Percentiles rank a stretch among this genome's conserved stretches.
Evolutionary conservation across 1,140 invertebrate species (phyloP).

Genomic region (Leucophenga varia): DNA sequence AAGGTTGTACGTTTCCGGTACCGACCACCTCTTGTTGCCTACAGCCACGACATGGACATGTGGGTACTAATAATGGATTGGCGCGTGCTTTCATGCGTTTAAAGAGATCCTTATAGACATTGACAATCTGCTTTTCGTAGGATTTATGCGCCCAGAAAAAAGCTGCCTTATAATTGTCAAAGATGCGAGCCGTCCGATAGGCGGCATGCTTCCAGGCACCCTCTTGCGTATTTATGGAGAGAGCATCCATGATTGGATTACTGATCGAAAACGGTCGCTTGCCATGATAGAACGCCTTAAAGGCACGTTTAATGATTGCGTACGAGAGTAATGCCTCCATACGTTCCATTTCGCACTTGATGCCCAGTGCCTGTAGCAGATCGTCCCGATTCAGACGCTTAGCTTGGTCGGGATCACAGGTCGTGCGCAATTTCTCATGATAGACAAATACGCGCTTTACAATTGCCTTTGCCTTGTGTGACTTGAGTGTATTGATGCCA

Average conservation of each 20-base stretch:
- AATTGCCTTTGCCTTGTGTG: conserved; percentile 27
- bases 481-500: conserved; percentile 31
- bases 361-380: conserved; percentile 29
- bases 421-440: conserved; percentile 28
- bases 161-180: conserved; percentile 34
- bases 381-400: conserved; percentile 33
- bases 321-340: conserved; percentile 40
- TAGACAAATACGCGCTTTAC: conserved; percentile 40
- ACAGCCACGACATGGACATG: conserved; percentile 26
- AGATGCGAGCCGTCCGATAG: conserved; percentile 29
- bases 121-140: conserved; percentile 36
- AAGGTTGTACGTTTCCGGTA: no score
- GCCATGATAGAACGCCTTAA: conserved; percentile 41
- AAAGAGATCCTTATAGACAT: conserved; percentile 24
- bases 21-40: conserved; percentile 23
- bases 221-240: conserved; percentile 24
- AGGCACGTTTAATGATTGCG: conserved; percentile 37
- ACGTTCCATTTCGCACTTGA: conserved; percentile 36
- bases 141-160: conserved; percentile 42
- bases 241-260: conserved; percentile 32
- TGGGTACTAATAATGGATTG: conserved; percentile 22
- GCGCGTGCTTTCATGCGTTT: conserved; percentile 31
- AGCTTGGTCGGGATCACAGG: conserved; percentile 5
- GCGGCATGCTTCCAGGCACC: conserved; percentile 38
- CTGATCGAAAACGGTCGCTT: conserved; percentile 27